Evolutionary conservation across 2,797 vertebrate species (phyloP).

Genomic region (Bryconaethiops microstoma): DNA sequence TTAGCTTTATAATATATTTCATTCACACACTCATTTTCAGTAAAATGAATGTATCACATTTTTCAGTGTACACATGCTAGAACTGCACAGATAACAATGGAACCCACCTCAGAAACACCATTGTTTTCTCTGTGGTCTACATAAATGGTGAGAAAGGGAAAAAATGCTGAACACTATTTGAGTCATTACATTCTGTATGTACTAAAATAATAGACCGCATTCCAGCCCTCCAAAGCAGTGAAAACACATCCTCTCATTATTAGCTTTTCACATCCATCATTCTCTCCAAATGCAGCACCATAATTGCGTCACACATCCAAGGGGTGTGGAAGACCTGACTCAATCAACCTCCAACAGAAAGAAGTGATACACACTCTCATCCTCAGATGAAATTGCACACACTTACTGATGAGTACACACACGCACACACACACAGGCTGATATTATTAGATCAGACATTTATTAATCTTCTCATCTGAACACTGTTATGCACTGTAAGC

Average conservation of each 20-base stretch:
- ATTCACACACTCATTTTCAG: background rate
- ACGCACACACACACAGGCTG: background rate
- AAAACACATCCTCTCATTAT: constrained; percentile 11
- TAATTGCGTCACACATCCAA: constrained; percentile 39
- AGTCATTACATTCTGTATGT: background rate
- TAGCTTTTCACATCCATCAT: constrained; percentile 26
- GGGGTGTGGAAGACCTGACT: constrained; percentile 22
- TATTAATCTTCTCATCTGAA: constrained; percentile 8
- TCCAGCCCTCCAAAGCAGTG: constrained; percentile 3
- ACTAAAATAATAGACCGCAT: background rate
- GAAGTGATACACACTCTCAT: background rate
- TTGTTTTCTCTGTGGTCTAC: background rate
- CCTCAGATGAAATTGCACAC: background rate
- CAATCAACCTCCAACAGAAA: constrained; percentile 32
- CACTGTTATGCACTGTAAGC: constrained; percentile 12
- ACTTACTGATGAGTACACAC: background rate
- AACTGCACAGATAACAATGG: background rate
- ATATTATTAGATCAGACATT: constrained; percentile 16
- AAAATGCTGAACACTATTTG: background rate
- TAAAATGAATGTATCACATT: background rate
- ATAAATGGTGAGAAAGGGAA: background rate
- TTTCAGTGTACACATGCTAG: background rate
- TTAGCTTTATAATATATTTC: background rate
- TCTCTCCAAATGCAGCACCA: constrained; percentile 36
- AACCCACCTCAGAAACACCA: background rate